These are phyloP conservation scores for Tachystola acroxantha DNA, from an alignment of 2,888 invertebrate species.

Conservation along the genomic window DNA sequence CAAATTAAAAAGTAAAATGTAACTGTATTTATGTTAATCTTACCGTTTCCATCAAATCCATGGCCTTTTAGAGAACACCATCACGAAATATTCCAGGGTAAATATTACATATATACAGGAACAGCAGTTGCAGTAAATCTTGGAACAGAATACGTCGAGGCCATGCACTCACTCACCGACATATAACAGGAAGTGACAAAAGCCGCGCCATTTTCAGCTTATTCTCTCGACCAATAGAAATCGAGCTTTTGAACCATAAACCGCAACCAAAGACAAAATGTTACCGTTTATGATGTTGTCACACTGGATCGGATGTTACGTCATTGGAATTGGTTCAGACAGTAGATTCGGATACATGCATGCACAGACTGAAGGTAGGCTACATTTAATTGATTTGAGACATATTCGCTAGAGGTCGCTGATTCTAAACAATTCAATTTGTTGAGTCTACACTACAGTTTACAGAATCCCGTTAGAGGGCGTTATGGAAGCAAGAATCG, in stretches of 20 bases:
- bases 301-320: conserved; percentile 28
- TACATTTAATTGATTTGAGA: too few relatives aligned
- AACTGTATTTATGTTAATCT: conserved; percentile 45
- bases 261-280: conserved; percentile 21
- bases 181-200: conserved; percentile 75
- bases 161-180: conserved; percentile 59
- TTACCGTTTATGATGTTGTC: conserved; percentile 25
- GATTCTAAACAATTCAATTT: too few relatives aligned
- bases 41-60: conserved; percentile 80
- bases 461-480: too few relatives aligned
- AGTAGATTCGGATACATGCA: conserved; percentile 1
- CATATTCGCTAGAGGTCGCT: too few relatives aligned
- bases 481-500: too few relatives aligned
- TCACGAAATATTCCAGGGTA: conserved; percentile 67
- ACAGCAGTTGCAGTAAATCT: conserved; percentile 50
- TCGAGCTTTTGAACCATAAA: conserved; percentile 30
- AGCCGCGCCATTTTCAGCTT: conserved; percentile 61
- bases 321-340: background rate
- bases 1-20: conserved; percentile 53
- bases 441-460: too few relatives aligned
- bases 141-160: conserved; percentile 65
- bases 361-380: too few relatives aligned
- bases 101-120: conserved; percentile 57
- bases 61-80: conserved; percentile 77
- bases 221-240: conserved; percentile 42